phyloP scores from a whole-genome alignment of 2,113 vertebrate genomes.

The Carollia perspicillata region DNA sequence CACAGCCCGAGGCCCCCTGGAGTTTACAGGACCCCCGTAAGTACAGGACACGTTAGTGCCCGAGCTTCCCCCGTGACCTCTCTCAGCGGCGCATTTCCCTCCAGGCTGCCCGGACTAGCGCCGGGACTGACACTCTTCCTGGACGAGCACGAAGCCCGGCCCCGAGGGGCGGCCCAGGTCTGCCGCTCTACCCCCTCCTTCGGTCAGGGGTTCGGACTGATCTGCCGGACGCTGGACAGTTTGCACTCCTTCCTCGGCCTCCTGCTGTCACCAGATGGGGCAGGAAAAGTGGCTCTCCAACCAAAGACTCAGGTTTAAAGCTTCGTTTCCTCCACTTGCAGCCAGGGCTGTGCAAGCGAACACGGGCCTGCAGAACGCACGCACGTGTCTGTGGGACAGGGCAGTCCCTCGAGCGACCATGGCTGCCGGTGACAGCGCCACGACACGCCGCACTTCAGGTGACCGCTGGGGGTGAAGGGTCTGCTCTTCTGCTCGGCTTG shows the following conservation, averaged over 20 bases:
- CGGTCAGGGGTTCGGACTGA: background rate
- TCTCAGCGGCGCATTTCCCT: background rate
- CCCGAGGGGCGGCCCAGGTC: background rate
- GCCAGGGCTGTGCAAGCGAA: constrained; percentile 22
- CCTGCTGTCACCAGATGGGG: background rate
- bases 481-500: background rate
- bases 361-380: background rate
- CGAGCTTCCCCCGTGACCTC: background rate
- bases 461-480: background rate
- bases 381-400: background rate
- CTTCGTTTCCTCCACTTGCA: background rate
- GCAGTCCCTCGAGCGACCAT: accelerated
- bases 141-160: background rate
- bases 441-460: accelerated
- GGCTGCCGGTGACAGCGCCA: background rate
- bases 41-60: background rate
- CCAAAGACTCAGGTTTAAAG: background rate
- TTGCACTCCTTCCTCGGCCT: background rate
- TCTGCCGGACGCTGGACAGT: background rate
- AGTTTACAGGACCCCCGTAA: background rate
- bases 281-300: background rate
- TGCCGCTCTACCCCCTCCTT: background rate
- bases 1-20: background rate
- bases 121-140: background rate
- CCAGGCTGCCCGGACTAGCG: background rate